Base-by-base conservation (phyloP, 2,113 vertebrate genomes). In the Megaleporinus macrocephalus region DNA sequence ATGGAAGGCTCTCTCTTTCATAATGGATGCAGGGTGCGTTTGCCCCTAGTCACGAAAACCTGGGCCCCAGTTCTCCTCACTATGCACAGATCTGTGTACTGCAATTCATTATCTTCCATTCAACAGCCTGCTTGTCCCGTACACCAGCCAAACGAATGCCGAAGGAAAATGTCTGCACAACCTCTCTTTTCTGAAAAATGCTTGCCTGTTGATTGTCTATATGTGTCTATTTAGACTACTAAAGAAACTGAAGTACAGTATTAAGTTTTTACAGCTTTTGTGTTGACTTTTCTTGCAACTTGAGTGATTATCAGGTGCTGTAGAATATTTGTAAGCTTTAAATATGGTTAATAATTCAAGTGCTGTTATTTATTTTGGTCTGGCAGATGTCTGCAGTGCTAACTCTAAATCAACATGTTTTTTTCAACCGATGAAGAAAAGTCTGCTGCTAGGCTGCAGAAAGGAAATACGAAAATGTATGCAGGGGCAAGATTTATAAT, bases 91-190 rank as follows among this genome's bases (percentile, higher is more conserved):
- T 73, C 69, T 73, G 55, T 80, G 79, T 80, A 80, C 59, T 53
- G 72, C 79, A 73, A 80, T 80, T 80, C 79, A 80, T 80, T 80
- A 80, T 73, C 79, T 59, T 1, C 70, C 26, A 73, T 27, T 73
- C 59, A 80, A 80, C 59, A 73, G 41, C 57, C 29, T 22, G 79
- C 27, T 62, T 73, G 79, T 73, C 59, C 12, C 70, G 26, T 65
- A 27, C 44, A 26, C 47, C 20, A 41, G n/a, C 26, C 59, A 59
- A 51, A 29, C 26, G 44, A 44, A 65, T 80, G 73, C 73, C 73
- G 70, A 73, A 65, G n/a, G 70, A 36, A 36, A 36, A 36, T 53
- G 59, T 55, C 53, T 80, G 59, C 4, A 27, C 44, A 22, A 22
- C 59, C 18, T 15, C 5, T 12, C 47, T 73, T 33, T 73, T 51